Conservation (phyloP, 2,888 invertebrate genomes). For the Drosophila neonasuta region DNA sequence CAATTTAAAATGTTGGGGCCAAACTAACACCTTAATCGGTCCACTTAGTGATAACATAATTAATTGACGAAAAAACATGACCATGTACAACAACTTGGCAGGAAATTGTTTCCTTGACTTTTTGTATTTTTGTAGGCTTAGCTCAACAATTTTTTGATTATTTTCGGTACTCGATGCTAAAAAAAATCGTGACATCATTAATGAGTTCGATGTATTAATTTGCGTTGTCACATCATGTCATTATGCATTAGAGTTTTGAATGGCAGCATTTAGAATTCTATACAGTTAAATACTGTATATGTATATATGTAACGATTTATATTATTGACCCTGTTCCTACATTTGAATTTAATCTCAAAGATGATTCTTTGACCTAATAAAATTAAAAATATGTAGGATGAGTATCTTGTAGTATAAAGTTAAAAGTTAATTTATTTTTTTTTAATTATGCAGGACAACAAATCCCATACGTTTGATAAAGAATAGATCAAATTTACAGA, state of each 20-base stretch:
- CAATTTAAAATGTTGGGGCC: constrained; percentile 14
- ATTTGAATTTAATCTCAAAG: background rate
- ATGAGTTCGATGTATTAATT: constrained; percentile 5
- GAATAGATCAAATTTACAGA: too few species aligned
- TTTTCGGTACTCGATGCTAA: background rate
- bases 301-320: background rate
- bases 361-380: background rate
- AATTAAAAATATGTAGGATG: background rate
- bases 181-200: constrained; percentile 46
- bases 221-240: constrained; percentile 5
- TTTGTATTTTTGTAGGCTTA: constrained; percentile 7
- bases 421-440: too few species aligned
- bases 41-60: constrained; percentile 36
- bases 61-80: constrained; percentile 28
- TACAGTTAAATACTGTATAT: background rate
- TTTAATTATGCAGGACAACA: too few species aligned
- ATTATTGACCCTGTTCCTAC: background rate
- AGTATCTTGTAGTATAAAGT: background rate
- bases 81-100: constrained; percentile 25
- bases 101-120: background rate
- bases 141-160: constrained; percentile 22
- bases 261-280: background rate
- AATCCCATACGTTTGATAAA: too few species aligned
- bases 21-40: constrained; percentile 47
- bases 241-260: background rate